Conservation (phyloP, 2,113 vertebrate species). For the Diadophis punctatus region DNA sequence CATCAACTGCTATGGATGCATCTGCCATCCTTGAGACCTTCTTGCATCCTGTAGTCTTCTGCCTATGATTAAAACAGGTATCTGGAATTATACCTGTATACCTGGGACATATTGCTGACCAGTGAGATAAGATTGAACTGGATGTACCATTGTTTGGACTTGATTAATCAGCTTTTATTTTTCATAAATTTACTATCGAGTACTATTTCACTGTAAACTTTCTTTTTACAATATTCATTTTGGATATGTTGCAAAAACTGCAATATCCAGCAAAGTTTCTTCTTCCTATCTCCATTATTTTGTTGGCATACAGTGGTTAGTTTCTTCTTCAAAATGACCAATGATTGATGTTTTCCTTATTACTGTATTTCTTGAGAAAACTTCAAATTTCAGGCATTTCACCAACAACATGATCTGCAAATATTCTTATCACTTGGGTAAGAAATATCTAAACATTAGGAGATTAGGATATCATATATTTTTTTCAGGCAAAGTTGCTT, state of each 20-base stretch:
- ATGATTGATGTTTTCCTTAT: not conserved
- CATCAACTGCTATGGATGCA: not conserved
- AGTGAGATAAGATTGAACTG: not conserved
- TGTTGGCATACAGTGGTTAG: not conserved
- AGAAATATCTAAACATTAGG: conserved; percentile 50
- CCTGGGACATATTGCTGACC: not conserved
- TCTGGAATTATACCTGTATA: not conserved
- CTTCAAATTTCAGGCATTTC: conserved; percentile 28
- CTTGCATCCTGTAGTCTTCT: not conserved
- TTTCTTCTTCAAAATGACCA: conserved; percentile 4
- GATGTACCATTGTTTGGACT: not conserved
- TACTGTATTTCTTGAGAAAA: not conserved
- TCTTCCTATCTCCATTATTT: not conserved
- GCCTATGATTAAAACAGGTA: not conserved
- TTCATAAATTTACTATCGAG: not conserved
- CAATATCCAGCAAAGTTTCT: not conserved
- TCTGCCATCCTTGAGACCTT: not conserved
- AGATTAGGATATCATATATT: conserved; percentile 33
- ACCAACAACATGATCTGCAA: not conserved
- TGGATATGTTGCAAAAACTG: not conserved
- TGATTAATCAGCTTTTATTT: not conserved
- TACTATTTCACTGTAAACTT: not conserved
- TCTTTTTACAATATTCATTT: not conserved
- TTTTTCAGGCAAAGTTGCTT: conserved; percentile 13
- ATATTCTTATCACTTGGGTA: conserved; percentile 36